Evolutionary conservation across 2,797 vertebrate species (phyloP), one percentile per base, ranked within the genome.

Genomic region (Myoxocephalus aenaeus): DNA sequence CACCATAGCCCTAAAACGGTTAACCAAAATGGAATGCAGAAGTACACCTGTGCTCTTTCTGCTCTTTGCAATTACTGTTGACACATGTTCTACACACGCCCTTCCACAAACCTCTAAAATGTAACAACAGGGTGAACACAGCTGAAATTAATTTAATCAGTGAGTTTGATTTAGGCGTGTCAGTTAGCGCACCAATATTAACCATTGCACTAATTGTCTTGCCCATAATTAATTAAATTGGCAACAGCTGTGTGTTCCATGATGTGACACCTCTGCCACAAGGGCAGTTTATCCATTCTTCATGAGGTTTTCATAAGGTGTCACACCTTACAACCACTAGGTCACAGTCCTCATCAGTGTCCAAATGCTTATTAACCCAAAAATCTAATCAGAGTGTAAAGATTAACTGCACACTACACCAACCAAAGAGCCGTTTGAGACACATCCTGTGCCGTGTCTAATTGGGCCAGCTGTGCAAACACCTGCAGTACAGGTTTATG

Each of bases 401-500:
- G 8, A 42, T 27, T 25, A 20, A 54, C 2, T 15, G 48, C 32
- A 32, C 34, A 36, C 36, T 32, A 4, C 25, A 5, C 38, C 14
- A 32, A 42, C 22, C n/a, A 14, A 48, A 22, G 32, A 36, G 14
- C n/a, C 40, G 44, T 11, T 18, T 17, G 22, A 51, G 54, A 44
- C 25, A 15, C 48, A 18, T 38, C 11, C 40, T 34, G 46, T 6
- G 53, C 68, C 22, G 34, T 14, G 7, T 22, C 42, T 63, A 27
- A 65, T 42, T 42, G 36, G 50, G 54, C 54, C 62, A 70, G 56
- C 62, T 77, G 70, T 40, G 27, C 56, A 63, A 73, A 77, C 65
- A 84, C 42, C 70, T 70, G 65, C 59, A 80, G 38, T 56, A 57
- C 27, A 25, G 12, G n/a, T 40, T 5, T 70, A 58, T 66, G 74